Evolutionary conservation across 2,888 invertebrate genomes (phyloP).

Genomic region (Reticulitermes lucifugus): DNA sequence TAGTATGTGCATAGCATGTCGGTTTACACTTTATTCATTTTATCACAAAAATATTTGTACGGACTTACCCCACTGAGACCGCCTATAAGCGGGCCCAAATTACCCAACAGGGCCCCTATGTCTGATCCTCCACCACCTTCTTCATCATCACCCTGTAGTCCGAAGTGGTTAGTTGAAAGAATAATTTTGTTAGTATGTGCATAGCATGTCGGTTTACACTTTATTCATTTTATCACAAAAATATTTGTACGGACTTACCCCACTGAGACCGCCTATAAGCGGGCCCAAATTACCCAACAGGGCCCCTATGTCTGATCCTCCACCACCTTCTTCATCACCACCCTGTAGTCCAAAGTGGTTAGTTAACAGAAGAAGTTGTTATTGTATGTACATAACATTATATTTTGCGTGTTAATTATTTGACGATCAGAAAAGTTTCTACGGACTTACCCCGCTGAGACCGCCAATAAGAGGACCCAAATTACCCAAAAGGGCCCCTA

Average conservation of each 20-base stretch:
- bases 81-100: background rate
- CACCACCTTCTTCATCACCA: conserved; percentile 13
- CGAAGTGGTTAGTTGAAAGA: background rate
- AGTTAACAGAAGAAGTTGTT: no score
- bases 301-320: conserved; percentile 29
- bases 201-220: background rate
- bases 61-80: conserved; percentile 30
- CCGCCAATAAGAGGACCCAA: conserved; percentile 33
- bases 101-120: background rate
- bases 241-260: conserved; percentile 30
- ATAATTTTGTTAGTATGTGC: background rate
- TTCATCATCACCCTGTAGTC: conserved; percentile 26
- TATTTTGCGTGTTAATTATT: no score
- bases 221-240: background rate
- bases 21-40: background rate
- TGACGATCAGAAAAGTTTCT: no score
- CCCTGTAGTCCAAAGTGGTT: background rate
- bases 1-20: background rate
- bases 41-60: background rate
- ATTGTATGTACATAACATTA: no score
- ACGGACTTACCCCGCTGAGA: conserved; percentile 46
- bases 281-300: conserved; percentile 29
- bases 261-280: conserved; percentile 43
- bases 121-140: conserved; percentile 6
- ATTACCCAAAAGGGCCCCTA: conserved; percentile 25